Base-by-base conservation (phyloP, 2,797 vertebrate genomes). In the Karalla daura region DNA sequence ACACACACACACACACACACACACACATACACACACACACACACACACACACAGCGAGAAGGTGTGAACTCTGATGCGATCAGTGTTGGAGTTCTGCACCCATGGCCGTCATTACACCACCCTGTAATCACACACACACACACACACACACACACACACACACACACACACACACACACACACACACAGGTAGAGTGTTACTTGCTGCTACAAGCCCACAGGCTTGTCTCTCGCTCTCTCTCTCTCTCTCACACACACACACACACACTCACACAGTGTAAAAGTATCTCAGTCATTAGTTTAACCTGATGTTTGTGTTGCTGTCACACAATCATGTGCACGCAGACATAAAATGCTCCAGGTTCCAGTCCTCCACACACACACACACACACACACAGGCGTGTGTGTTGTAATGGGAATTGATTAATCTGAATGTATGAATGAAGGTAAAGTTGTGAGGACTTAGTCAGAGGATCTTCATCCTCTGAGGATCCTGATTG, bases 81-180 rank as follows among this genome's bases (percentile, higher is more conserved):
- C n/a, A n/a, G n/a, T n/a, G 10, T 50, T 52, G 47, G 40, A 17
- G 2, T 27, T 21, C 37, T 35, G 17, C 44, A 30, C 12, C 2
- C 8, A 2, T 63, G 43, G 53, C 45, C 2, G 14, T 75, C 44
- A 81, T 77, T 86, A 81, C 36, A 15, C 1, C 21, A 61, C 37
- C 67, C 60, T 76, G 50, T 74, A 81, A 83, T 83, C 74, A 64
- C 39, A 51, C 63, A 50, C 50, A 12, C 52, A 35, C 35, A 60
- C 44, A 30, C 61, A 51, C 46, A 24, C 46, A 32, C 55, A 36
- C 54, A 32, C 54, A 43, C 54, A 33, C 28, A 30, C 28, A 30
- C 74, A 67, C 39, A 51, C 63, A 49, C 49, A 12, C 52, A 35
- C 35, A 59, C 44, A 28, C 61, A 52, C 47, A 24, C 47, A 33